Evolutionary conservation across 1,140 invertebrate species (phyloP), one percentile per base, ranked within the genome.

Genomic region (Trachymyrmex cornetzi): DNA sequence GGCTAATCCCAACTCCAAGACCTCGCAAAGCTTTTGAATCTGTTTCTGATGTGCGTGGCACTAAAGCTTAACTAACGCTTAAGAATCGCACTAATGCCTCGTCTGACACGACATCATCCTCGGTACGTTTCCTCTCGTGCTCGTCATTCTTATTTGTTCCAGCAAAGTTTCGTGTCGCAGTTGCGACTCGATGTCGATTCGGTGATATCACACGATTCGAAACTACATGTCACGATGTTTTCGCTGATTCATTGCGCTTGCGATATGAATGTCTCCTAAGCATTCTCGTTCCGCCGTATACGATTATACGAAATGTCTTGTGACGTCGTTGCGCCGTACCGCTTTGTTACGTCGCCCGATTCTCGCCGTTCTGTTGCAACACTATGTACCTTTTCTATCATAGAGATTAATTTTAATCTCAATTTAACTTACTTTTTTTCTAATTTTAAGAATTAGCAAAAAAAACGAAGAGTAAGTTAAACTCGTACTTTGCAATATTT

Each of bases 201-300:
- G 19, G 22, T 55, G 55, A 55, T 22, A 67, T 34, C 9, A 16
- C n/a, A 12, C 48, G 44, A 24, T 30, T 57, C 19, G 77, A n/a
- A 53, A 14, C 48, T 53, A 30, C 77, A 50, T 50, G 48, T 59
- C 57, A n/a, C 9, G 63, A n/a, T 57, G 34, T 44, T 55, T 44
- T 59, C 53, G 38, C 66, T 50, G 80, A 82, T 74, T 74, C 80
- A 82, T 44, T n/a, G 34, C 19, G 79, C 16, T 71, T 34, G 67
- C 77, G 61, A 66, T 80, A 66, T n/a, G 27, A 53, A n/a, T 67
- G 14, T 16, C 69, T 74, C 0, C 24, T 22, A 48, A 63, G 59
- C 67, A n/a, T 84, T 75, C 38, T 48, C 53, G 38, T 19, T 57
- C 16, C 11, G 27, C 22, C n/a, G 3, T 27, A 38, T 14, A 34